phyloP scores from a whole-genome alignment of 1,140 invertebrate species.

The Sminthurides bifidus region DNA sequence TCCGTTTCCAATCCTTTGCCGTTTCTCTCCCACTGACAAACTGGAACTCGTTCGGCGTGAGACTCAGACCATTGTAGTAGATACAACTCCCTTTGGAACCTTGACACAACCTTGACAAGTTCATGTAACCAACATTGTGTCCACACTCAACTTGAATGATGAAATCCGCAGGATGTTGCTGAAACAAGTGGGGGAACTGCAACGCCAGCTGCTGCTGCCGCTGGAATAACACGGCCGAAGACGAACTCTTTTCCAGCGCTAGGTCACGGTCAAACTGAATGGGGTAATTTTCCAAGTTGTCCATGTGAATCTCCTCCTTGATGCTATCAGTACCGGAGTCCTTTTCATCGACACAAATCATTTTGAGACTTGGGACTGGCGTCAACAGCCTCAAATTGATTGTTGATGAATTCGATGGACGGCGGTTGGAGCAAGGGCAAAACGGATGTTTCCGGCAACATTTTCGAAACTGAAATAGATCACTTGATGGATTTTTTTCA shows the following conservation, averaged over 20 bases:
- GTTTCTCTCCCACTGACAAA: constrained; percentile 42
- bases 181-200: no score
- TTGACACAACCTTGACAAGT: constrained; percentile 26
- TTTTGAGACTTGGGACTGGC: no score
- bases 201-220: no score
- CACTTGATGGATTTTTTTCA: constrained; percentile 2
- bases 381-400: background rate
- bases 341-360: no score
- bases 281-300: no score
- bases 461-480: background rate
- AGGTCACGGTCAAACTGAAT: no score
- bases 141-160: constrained; percentile 31
- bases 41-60: constrained; percentile 45
- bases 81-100: constrained; percentile 30
- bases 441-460: constrained; percentile 6
- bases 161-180: constrained; percentile 9
- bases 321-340: no score
- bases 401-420: constrained; percentile 5
- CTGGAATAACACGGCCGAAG: no score
- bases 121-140: constrained; percentile 25
- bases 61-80: constrained; percentile 33
- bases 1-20: constrained; percentile 45
- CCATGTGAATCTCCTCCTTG: no score
- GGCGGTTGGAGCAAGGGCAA: constrained; percentile 2
- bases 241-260: no score